A percentile compares a stretch with the other conserved stretches of the same genome.
phyloP scores from a whole-genome alignment of 2,888 invertebrate species.

The Pterostichus niger region DNA sequence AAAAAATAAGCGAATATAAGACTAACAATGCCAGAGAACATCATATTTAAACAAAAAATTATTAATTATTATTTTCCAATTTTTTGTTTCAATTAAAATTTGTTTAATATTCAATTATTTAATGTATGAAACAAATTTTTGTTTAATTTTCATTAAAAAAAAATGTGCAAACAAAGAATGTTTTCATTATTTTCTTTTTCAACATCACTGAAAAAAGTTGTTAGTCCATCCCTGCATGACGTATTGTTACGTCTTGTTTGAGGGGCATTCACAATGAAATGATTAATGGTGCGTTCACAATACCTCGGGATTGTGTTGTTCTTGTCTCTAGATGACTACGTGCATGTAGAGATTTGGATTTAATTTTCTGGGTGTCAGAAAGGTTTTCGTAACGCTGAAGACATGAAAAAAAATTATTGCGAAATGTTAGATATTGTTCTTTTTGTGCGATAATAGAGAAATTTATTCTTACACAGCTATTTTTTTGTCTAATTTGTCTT shows the following conservation, averaged over 20 bases:
- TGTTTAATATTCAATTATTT: too few species aligned
- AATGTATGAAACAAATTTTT: too few species aligned
- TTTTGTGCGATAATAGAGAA: conserved; percentile 41
- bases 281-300: conserved; percentile 47
- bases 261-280: conserved; percentile 45
- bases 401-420: conserved; percentile 41
- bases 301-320: conserved; percentile 49
- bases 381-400: conserved; percentile 30
- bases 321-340: conserved; percentile 19
- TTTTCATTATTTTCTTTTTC: neutral
- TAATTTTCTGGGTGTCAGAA: conserved; percentile 18
- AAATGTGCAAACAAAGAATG: neutral
- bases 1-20: too few species aligned
- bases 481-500: neutral
- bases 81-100: too few species aligned
- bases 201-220: neutral
- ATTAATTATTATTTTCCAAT: too few species aligned
- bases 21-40: too few species aligned
- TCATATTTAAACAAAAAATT: too few species aligned
- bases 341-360: conserved; percentile 11
- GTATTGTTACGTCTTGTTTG: conserved; percentile 32
- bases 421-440: conserved; percentile 24
- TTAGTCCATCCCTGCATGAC: conserved; percentile 14
- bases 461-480: conserved; percentile 19
- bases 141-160: too few species aligned